Base-by-base conservation (phyloP, 2,888 invertebrate genomes). In the Euplagia quadripunctaria region DNA sequence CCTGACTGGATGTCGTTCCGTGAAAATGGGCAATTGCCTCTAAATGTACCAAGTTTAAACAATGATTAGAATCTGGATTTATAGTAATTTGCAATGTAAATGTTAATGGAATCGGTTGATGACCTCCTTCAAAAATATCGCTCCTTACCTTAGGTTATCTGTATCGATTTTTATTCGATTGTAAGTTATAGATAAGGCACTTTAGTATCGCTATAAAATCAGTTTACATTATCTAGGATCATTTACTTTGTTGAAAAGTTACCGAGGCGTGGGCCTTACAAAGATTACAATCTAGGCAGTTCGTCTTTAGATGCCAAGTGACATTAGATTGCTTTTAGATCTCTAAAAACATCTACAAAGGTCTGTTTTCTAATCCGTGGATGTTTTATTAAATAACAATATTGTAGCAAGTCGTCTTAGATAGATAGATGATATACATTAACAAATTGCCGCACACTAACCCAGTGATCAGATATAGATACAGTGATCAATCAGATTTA, bases 61-160 rank as follows among this genome's bases (percentile, higher is more conserved):
- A 92, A 88, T 90, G 93, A 93, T 93, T 92, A 90, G 86, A 90
- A 93, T 93, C 92, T 87, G 83, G 89, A 93, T 93, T 94, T 93
- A 93, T 89, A 91, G 89, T 93, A 91, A 93, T 93, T 93, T 91
- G 89, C 89, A 89, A 88, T 88, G 89, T 88, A 90, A 91, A 91
- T 89, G 91, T 85, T 92, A 91, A 91, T 90, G 87, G 88, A 87
- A 89, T 89, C 89, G 86, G 88, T 88, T 89, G 88, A 90, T 85
- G 86, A 85, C 79, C 79, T 83, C 75, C 83, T 79, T 79, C 80
- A 74, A 82, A 88, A 86, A 83, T 86, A 87, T 89, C 77, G 76
- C 77, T 71, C 81, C 78, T 77, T 79, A 80, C 72, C 76, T 75
- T 71, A 73, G 70, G 79, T 71, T 85, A 79, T 74, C 72, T 77